Base-by-base conservation (phyloP, 2,113 vertebrate species). In the Anoplopoma fimbria region DNA sequence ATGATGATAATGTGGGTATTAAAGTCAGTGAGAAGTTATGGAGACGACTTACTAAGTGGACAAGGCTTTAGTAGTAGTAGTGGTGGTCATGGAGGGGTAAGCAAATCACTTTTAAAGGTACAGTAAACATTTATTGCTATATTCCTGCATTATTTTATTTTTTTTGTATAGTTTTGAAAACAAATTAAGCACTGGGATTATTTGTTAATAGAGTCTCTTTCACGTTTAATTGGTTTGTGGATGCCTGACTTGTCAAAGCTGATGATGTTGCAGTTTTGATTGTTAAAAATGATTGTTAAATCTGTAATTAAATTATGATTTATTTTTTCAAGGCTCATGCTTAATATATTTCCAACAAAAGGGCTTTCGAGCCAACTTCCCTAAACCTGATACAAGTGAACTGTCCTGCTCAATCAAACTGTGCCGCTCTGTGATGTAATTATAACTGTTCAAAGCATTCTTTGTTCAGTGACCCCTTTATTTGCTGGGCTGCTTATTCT, bases 371-470 rank as follows among this genome's bases (percentile, higher is more conserved):
- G 58, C 31, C 29, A 13, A 83, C 81, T 71, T 78, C 72, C 55
- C 79, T 79, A 73, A 92, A 90, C 79, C 89, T 91, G 90, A 89
- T 89, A 79, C 81, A 88, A 92, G 82, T 71, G 65, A 91, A 84
- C 69, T 88, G 85, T 91, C 91, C 87, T 81, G 69, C 84, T 73
- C 77, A 86, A 89, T 92, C 89, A 92, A 83, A 87, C 69, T 36
- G 31, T 36, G 53, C 84, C 81, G 83, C 88, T 77, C 78, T 82
- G 89, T 94, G 93, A 93, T 91, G 92, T 88, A 93, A 93, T 89
- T 91, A 79, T 38, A 81, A 87, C 75, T 89, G 90, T 94, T 95
- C 91, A 95, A 95, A 94, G 92, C 94, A 94, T 95, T 95, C 94
- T 94, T 95, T 95, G 93, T 95, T 94, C 93, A 89, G 70, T 85